Conservation (phyloP, 2,888 invertebrate genomes). For the Drosophila suboccidentalis region DNA sequence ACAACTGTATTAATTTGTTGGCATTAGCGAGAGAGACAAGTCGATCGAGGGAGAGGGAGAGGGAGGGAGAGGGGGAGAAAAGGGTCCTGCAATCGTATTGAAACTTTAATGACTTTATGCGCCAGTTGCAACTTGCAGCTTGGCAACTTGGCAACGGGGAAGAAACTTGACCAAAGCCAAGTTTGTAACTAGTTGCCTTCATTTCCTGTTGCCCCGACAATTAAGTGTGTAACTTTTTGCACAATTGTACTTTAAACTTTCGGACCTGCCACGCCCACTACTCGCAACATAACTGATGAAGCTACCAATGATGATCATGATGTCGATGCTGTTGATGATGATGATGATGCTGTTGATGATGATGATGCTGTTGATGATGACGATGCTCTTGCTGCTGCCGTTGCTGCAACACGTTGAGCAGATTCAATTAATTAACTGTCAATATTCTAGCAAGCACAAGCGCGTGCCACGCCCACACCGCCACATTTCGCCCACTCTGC, state of each 20-base stretch:
- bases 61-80: not conserved
- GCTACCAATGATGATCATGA: not conserved
- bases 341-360: not conserved
- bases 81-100: conserved; percentile 59
- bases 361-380: not conserved
- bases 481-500: conserved; percentile 12
- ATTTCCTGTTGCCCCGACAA: conserved; percentile 54
- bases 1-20: conserved; percentile 61
- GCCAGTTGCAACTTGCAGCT: conserved; percentile 52
- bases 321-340: not conserved
- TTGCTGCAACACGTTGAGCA: conserved; percentile 64
- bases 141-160: conserved; percentile 27
- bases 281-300: conserved; percentile 8
- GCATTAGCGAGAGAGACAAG: conserved; percentile 33
- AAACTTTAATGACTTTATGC: conserved; percentile 80
- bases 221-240: conserved; percentile 60
- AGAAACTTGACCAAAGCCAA: conserved; percentile 51
- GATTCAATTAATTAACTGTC: conserved; percentile 77
- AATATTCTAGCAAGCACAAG: conserved; percentile 60
- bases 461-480: conserved; percentile 36
- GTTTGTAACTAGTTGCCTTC: conserved; percentile 57
- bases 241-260: conserved; percentile 62
- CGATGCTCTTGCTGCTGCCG: conserved; percentile 27
- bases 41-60: not conserved
- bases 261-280: conserved; percentile 40